Base-by-base conservation (phyloP, 2,888 invertebrate genomes). In the Heliconius hortense region DNA sequence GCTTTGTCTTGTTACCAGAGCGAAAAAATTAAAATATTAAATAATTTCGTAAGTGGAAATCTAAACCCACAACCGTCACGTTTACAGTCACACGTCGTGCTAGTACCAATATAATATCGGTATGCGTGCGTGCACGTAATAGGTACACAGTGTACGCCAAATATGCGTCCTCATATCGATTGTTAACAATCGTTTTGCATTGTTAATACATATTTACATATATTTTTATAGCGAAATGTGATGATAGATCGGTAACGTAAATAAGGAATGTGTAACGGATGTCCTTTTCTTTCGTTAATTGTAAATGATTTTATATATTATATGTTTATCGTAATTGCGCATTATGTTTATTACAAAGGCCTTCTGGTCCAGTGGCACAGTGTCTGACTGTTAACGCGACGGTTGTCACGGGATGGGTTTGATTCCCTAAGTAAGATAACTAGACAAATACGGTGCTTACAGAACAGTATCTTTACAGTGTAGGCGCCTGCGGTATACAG, bases 121-220 rank as follows among this genome's bases (percentile, higher is more conserved):
- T 66, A 76, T 68, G 76, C 75, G 39, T 77, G 21, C 15, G 10
- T 56, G 21, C 56, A 69, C 75, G 59, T 60, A 24, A 62, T 67
- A 84, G 78, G n/a, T 31, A n/a, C 62, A 28, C 39, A 43, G 80
- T 78, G 79, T 82, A 83, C 82, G 88, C 90, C 90, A 89, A 89
- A 82, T 82, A 81, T 81, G 67, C 69, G n/a, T 69, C 31, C 56
- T n/a, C 78, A 59, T 68, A 62, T 60, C 74, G 60, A 80, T 80
- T 80, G 78, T 80, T 64, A 77, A 68, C 73, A 31, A 76, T 76
- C 74, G 74, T 72, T 79, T 78, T 77, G 78, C 81, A 82, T 79
- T 80, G 80, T 80, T 79, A 82, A 82, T 81, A 80, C 82, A 77
- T 78, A 80, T 81, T 80, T 78, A 80, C 81, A 80, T 80, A 80